Base-by-base conservation (phyloP, 2,888 invertebrate genomes). In the Rhingia rostrata region DNA sequence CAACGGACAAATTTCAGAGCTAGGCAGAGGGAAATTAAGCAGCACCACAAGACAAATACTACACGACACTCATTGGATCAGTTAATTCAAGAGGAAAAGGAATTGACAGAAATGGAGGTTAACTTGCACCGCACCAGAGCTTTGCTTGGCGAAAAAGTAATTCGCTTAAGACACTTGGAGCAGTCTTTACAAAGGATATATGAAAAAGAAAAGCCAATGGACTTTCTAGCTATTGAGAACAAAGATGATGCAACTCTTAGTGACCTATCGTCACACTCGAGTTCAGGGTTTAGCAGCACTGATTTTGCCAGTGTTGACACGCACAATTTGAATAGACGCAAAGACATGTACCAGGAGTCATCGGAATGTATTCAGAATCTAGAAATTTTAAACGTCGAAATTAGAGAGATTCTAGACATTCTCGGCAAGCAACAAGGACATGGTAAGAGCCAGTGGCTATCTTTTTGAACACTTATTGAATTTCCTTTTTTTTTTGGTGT, bases 21-120 rank as follows among this genome's bases (percentile, higher is more conserved):
- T 87, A 93, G 92, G 66, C 95, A 93, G 91, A 94, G 92, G 74
- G 94, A 92, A 85, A 90, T 91, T 87, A 92, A 93, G 86, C 93
- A 92, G 84, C 91, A 91, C 2, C 91, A 91, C 78, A 91, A 91
- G 83, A 87, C 87, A 4, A 86, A 87, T 4, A 86, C 88, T 2
- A 88, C 88, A 2, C 87, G 90, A 3, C 91, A 90, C 35, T 88
- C 90, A 1, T 79, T 91, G 10, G 91, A 91, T 72, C 91, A 92
- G 78, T 78, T 90, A 33, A 92, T 92, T 39, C 90, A 96, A 94
- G 96, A 96, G 91, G 96, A 96, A 90, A 95, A 95, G 81, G 96
- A 96, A 86, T 92, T 96, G 2, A 96, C 96, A 0, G 96, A 96
- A 88, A 94, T 96, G 93, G 96, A 96, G 90, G 96, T 96, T 80